Evolutionary conservation across 35 echinoderm and acorn worm genomes (phyloP).

Genomic region (Strongylocentrotus purpuratus): DNA sequence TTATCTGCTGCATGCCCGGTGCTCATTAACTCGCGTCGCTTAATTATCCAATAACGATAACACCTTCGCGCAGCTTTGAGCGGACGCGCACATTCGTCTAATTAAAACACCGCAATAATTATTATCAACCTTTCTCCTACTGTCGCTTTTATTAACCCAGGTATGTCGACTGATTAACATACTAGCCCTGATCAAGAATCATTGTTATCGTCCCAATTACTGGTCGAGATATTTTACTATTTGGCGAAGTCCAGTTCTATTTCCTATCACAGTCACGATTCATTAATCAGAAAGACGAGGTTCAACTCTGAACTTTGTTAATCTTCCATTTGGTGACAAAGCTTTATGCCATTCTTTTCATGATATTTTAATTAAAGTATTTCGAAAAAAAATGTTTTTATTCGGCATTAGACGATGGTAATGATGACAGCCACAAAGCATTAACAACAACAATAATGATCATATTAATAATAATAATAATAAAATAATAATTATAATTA

Average conservation of each 20-base stretch:
- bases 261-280: neutral
- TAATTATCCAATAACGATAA: slow-evolving; percentile 57
- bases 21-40: slow-evolving; percentile 28
- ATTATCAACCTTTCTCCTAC: slow-evolving; percentile 10
- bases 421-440: neutral
- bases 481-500: neutral
- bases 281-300: neutral
- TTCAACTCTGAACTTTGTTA: neutral
- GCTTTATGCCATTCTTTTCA: neutral
- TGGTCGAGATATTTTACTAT: neutral
- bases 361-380: neutral
- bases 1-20: neutral
- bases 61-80: neutral
- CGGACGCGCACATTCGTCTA: neutral
- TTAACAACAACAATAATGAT: neutral
- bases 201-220: neutral
- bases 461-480: neutral
- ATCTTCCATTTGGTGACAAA: neutral
- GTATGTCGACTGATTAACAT: slow-evolving; percentile 19
- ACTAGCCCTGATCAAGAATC: neutral
- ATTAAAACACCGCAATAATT: slow-evolving; percentile 21
- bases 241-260: neutral
- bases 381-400: too few species aligned
- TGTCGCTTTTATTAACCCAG: neutral
- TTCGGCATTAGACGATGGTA: too few species aligned